phyloP scores from a whole-genome alignment of 2,113 vertebrate species.

The zebrafish (Danio rerio) region DNA sequence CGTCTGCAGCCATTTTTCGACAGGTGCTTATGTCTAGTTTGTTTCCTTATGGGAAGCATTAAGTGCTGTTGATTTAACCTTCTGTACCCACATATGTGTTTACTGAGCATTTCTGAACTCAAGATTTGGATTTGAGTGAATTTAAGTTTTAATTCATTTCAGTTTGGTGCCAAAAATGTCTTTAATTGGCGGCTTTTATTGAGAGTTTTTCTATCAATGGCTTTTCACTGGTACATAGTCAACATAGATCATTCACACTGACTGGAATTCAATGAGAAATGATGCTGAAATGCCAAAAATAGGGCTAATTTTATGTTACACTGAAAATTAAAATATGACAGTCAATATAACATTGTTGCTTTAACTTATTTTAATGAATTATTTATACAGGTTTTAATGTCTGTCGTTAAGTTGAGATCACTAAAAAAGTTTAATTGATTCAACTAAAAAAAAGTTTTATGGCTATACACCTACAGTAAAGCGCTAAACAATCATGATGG shows the following conservation, averaged over 20 bases:
- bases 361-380: too few species aligned
- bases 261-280: not conserved
- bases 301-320: not conserved
- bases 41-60: slow-evolving; percentile 2
- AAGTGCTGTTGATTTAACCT: slow-evolving; percentile 26
- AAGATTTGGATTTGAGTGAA: not conserved
- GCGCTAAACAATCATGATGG: too few species aligned
- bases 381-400: too few species aligned
- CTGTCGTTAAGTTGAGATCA: too few species aligned
- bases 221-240: not conserved
- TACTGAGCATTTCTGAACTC: not conserved
- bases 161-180: not conserved
- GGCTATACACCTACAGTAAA: too few species aligned
- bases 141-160: not conserved
- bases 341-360: too few species aligned
- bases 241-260: not conserved
- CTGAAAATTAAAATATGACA: not conserved
- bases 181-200: not conserved
- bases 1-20: slow-evolving; percentile 12
- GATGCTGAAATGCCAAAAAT: not conserved
- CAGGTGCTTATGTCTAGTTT: slow-evolving; percentile 26
- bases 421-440: too few species aligned
- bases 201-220: not conserved
- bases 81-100: not conserved
- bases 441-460: too few species aligned